Evolutionary conservation across 2,888 invertebrate genomes (phyloP), one percentile per base, ranked within the genome.

Genomic region (Acleris emargana): DNA sequence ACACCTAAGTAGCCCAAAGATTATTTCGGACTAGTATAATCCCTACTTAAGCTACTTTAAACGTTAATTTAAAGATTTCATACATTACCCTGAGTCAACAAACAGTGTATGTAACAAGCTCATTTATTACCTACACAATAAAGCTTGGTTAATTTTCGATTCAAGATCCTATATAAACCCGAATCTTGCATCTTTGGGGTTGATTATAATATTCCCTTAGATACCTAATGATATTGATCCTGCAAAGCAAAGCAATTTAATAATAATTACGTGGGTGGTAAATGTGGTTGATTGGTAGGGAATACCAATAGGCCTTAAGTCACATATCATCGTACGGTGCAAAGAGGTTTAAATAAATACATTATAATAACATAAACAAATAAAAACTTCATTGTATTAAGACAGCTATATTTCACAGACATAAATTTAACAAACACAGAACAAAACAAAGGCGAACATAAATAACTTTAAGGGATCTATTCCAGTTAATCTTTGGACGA

Each of bases 21-120:
- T 38, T 45, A 61, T 28, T 25, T 22, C 32, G 13, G 9, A 51
- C 43, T 38, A 51, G 59, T n/a, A 9, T 32, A 9, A 32, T 32
- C 1, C 28, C 32, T 1, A 22, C 9, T 55, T 42, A 42, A 32
- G 42, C 22, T 25, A 45, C 28, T 61, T 18, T 45, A 53, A 43
- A 43, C 53, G 17, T 61, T 58, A 20, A 58, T 49, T 58, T 49
- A 49, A 18, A 25, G 49, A 32, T 16, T 32, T 32, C 32, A 17
- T 38, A 49, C 28, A 25, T 47, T 20, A 49, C 32, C 25, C 22
- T 9, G 22, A 25, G 76, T 76, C 73, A 79, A 78, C 77, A 76
- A 81, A 78, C 75, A 76, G 78, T 80, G 84, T 89, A 89, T 89
- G 89, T 89, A 72, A 89, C 88, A 87, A 88, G 83, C 86, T 87